Percentiles rank a stretch among this genome's conserved stretches.
These are phyloP conservation scores for Propithecus deckenii DNA, from an alignment of 2,797 vertebrate species.

Conservation along the genomic window DNA sequence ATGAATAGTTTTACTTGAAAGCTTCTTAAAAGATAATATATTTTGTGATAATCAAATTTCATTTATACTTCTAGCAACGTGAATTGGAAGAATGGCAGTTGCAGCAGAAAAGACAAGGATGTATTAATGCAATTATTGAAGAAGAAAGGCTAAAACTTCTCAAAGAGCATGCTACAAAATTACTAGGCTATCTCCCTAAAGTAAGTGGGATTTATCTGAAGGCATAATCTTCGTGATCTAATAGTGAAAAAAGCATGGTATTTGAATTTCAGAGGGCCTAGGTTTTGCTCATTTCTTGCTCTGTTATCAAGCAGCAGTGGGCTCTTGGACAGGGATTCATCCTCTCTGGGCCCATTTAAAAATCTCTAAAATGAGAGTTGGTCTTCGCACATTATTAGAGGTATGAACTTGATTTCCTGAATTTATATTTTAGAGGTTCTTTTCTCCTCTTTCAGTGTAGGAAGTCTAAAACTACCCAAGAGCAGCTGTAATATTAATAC, in stretches of 20 bases:
- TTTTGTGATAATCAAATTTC: background rate
- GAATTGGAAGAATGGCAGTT: conserved; percentile 88
- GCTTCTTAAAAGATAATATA: background rate
- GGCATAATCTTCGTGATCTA: background rate
- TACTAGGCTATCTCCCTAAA: conserved; percentile 94
- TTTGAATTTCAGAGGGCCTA: background rate
- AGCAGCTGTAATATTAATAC: background rate
- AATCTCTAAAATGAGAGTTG: background rate
- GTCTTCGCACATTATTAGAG: background rate
- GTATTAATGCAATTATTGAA: conserved; percentile 90
- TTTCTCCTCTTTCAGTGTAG: background rate
- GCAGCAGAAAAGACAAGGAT: conserved; percentile 87
- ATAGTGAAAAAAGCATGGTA: background rate
- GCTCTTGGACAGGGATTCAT: background rate
- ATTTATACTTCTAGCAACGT: conserved; percentile 84
- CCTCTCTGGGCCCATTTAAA: background rate
- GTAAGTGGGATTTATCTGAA: conserved; percentile 83
- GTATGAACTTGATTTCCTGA: background rate
- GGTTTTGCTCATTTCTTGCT: background rate
- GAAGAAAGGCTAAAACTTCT: conserved; percentile 94
- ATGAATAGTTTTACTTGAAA: conserved; percentile 12
- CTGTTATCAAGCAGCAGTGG: background rate
- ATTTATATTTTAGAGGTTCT: background rate
- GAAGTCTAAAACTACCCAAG: background rate
- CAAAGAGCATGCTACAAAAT: conserved; percentile 90